A percentile compares a stretch with the other conserved stretches of the same genome.
Conservation (phyloP, 1,140 invertebrate species). For the Geopemphigus sp. region DNA sequence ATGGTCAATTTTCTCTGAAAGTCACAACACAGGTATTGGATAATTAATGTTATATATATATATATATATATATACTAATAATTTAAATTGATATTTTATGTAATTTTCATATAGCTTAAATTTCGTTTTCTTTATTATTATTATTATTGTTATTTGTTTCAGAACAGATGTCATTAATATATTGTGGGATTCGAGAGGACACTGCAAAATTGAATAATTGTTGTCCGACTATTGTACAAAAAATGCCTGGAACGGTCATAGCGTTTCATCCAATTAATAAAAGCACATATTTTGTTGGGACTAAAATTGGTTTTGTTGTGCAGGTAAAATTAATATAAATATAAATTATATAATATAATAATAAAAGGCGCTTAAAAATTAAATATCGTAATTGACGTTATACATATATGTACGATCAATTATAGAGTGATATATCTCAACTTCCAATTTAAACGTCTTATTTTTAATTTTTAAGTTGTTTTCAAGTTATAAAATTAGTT, state of each 20-base stretch:
- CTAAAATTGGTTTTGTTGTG: conserved; percentile 59
- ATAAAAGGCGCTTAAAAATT: no score
- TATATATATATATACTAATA: no score
- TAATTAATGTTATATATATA: no score
- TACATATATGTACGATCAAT: no score
- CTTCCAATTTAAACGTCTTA: no score
- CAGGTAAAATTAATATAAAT: conserved; percentile 31
- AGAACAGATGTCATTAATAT: conserved; percentile 35
- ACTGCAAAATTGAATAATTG: neutral
- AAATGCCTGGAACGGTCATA: conserved; percentile 55
- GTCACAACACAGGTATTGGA: neutral
- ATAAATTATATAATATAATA: no score
- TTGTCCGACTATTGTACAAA: conserved; percentile 5
- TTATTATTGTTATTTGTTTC: neutral
- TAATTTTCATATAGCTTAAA: neutral
- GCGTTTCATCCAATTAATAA: conserved; percentile 58
- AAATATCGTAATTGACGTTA: no score
- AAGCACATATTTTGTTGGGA: conserved; percentile 59
- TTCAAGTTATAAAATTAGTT: no score
- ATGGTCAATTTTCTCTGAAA: conserved; percentile 14
- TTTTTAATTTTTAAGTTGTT: no score
- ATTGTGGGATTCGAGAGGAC: conserved; percentile 15
- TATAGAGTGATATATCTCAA: no score
- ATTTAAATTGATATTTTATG: no score
- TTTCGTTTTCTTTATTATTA: no score